Conservation (phyloP, 2,888 invertebrate species). For the Drosophila sordidula region DNA sequence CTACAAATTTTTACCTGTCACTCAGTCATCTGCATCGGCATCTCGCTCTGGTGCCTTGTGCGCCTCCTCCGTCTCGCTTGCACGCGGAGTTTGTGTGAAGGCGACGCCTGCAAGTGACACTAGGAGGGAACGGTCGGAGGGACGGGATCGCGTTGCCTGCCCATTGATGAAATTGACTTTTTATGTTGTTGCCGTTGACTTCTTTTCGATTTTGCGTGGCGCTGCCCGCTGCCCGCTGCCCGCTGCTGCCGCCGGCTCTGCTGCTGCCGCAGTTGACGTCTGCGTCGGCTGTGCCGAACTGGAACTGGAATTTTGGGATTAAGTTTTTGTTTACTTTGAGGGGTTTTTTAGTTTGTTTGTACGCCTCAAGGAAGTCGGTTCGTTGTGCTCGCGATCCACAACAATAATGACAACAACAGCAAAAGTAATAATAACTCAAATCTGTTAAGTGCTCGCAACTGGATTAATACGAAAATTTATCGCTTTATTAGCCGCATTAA, state of each 20-base stretch:
- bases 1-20: conserved; percentile 78
- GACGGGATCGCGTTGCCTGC: conserved; percentile 38
- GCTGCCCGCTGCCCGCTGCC: conserved; percentile 18
- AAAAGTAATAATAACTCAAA: conserved; percentile 34
- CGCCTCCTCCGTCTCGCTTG: conserved; percentile 13
- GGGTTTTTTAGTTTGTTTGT: conserved; percentile 83
- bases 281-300: conserved; percentile 34
- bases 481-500: conserved; percentile 64
- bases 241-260: conserved; percentile 15
- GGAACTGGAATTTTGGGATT: conserved; percentile 81
- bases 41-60: conserved; percentile 22
- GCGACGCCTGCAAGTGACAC: conserved; percentile 74
- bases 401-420: conserved; percentile 25
- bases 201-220: conserved; percentile 62
- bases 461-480: conserved; percentile 67
- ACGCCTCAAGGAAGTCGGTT: conserved; percentile 82
- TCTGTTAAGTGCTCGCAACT: conserved; percentile 69
- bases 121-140: conserved; percentile 26
- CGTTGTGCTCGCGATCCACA: conserved; percentile 55
- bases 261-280: conserved; percentile 20
- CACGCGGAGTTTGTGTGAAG: conserved; percentile 52
- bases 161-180: conserved; percentile 84
- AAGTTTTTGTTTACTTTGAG: conserved; percentile 83
- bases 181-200: conserved; percentile 77
- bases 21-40: conserved; percentile 30